These are phyloP conservation scores for Alcis repandata DNA, from an alignment of 2,888 invertebrate genomes.

Conservation along the genomic window DNA sequence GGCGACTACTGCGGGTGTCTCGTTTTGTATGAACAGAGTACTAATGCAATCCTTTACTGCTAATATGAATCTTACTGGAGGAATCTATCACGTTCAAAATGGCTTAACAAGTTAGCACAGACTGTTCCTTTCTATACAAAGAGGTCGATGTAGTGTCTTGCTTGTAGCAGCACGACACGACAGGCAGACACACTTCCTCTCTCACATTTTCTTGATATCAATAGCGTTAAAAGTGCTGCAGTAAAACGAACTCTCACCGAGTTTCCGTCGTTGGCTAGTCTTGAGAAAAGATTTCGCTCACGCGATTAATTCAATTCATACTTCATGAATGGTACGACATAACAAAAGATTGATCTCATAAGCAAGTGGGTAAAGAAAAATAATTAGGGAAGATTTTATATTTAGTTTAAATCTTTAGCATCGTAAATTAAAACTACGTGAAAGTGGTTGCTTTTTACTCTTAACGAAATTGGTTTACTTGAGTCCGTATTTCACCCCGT, in stretches of 20 bases:
- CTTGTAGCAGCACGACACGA: constrained; percentile 75
- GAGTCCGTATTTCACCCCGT: no score
- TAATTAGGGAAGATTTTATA: constrained; percentile 50
- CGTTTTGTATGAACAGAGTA: constrained; percentile 76
- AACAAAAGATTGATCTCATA: constrained; percentile 41
- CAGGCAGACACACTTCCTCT: constrained; percentile 82
- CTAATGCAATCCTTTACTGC: constrained; percentile 74
- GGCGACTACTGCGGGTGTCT: constrained; percentile 83
- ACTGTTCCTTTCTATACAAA: constrained; percentile 75
- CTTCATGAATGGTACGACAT: constrained; percentile 36
- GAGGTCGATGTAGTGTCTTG: constrained; percentile 69
- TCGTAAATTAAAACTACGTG: no score
- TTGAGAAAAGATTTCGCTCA: constrained; percentile 67
- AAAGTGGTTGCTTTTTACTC: no score
- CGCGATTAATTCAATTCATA: constrained; percentile 58
- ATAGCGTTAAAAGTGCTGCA: constrained; percentile 76
- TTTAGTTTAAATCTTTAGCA: neutral
- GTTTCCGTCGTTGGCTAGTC: constrained; percentile 71
- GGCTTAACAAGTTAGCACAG: constrained; percentile 60
- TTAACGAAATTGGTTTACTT: no score
- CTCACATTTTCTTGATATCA: constrained; percentile 84
- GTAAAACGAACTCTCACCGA: constrained; percentile 74
- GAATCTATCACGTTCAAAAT: constrained; percentile 72
- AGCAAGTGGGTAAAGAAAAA: constrained; percentile 5
- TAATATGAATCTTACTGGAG: constrained; percentile 80